Percentiles rank a stretch among this genome's conserved stretches.
phyloP scores from a whole-genome alignment of 2,113 vertebrate genomes.

The Zootoca vivipara region DNA sequence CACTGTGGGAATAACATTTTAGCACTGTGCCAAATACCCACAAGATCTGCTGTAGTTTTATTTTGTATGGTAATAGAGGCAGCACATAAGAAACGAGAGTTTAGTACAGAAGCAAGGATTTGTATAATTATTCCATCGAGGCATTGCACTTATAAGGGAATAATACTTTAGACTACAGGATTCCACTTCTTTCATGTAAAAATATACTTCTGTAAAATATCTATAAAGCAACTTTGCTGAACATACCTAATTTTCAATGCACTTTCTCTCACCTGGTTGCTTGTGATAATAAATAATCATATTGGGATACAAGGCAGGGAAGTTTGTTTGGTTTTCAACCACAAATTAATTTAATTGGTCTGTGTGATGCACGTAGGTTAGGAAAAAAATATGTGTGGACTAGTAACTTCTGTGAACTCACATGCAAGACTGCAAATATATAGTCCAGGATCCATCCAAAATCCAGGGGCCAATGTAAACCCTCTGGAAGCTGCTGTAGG shows the following conservation, averaged over 20 bases:
- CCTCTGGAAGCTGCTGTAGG: background rate
- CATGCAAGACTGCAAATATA: background rate
- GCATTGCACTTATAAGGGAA: background rate
- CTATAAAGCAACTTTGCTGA: background rate
- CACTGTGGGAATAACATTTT: background rate
- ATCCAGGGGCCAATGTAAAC: background rate
- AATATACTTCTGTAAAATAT: background rate
- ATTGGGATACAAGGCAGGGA: background rate
- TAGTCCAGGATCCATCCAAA: background rate
- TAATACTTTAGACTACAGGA: background rate
- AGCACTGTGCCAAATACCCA: background rate
- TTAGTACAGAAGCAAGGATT: background rate
- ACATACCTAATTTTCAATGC: background rate
- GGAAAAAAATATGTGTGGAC: background rate
- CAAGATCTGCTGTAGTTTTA: background rate
- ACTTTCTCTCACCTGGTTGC: background rate
- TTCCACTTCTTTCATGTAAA: background rate
- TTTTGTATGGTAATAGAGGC: background rate
- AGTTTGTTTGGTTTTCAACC: background rate
- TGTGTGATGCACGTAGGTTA: background rate
- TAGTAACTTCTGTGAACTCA: background rate
- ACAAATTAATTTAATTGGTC: background rate
- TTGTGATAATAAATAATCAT: background rate
- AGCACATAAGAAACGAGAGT: background rate
- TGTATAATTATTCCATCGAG: background rate